Evolutionary conservation across 2,113 vertebrate genomes (phyloP).

Genomic region (Piaya cayana): DNA sequence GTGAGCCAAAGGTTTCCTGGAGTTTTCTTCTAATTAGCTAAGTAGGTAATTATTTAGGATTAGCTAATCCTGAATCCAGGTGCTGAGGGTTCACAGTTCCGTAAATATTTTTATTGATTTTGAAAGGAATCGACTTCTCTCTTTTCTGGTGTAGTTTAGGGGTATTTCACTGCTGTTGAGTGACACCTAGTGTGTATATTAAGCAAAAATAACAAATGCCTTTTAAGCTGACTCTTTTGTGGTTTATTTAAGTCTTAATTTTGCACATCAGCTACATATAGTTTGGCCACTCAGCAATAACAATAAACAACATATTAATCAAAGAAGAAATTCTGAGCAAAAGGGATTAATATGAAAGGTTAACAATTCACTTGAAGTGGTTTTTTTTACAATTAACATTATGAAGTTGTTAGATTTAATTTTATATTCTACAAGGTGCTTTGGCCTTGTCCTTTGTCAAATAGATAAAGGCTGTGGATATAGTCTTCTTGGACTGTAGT

Average conservation of each 20-base stretch:
- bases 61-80: background rate
- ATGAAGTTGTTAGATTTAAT: background rate
- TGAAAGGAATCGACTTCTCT: background rate
- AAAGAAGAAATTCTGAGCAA: background rate
- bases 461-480: too few species aligned
- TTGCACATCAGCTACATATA: background rate
- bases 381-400: background rate
- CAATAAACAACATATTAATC: accelerated
- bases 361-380: background rate
- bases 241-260: background rate
- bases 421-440: background rate
- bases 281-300: background rate
- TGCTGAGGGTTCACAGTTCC: background rate
- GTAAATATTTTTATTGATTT: too few species aligned
- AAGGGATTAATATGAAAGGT: background rate
- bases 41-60: slow-evolving; percentile 28
- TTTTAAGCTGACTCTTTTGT: background rate
- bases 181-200: slow-evolving; percentile 61
- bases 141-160: background rate
- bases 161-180: background rate
- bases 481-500: too few species aligned
- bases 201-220: background rate
- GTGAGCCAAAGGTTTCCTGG: background rate
- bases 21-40: slow-evolving; percentile 42
- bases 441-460: background rate